phyloP scores from a whole-genome alignment of 1,140 invertebrate species.

The Drosophila lacertosa region DNA sequence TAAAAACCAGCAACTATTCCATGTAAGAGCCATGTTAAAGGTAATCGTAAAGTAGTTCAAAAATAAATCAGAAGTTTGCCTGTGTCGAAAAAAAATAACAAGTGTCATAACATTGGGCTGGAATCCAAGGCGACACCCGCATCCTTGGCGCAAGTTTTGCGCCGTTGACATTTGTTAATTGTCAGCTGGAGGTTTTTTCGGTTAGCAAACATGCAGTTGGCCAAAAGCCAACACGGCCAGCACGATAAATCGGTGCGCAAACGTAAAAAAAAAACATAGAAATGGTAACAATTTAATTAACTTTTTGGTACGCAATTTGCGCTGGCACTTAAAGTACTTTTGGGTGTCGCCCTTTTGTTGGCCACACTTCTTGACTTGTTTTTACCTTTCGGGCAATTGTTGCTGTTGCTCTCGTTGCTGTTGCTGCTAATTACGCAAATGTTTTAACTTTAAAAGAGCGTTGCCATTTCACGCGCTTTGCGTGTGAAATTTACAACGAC shows the following conservation, averaged over 20 bases:
- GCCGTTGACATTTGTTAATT: conserved; percentile 76
- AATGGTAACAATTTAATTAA: conserved; percentile 76
- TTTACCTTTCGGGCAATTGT: conserved; percentile 41
- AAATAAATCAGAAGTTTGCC: conserved; percentile 1
- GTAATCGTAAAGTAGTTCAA: conserved; percentile 21
- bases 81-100: background rate
- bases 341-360: conserved; percentile 10
- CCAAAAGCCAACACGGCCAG: conserved; percentile 66
- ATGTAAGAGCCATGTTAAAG: conserved; percentile 19
- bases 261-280: background rate
- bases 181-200: conserved; percentile 50
- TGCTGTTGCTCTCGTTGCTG: conserved; percentile 1
- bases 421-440: conserved; percentile 74
- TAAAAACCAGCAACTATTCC: background rate
- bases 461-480: conserved; percentile 56
- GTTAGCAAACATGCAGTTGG: conserved; percentile 70
- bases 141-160: conserved; percentile 49
- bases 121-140: conserved; percentile 33
- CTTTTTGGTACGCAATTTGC: conserved; percentile 62
- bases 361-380: conserved; percentile 11
- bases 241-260: conserved; percentile 11
- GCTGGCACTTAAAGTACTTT: conserved; percentile 58
- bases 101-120: conserved; percentile 36
- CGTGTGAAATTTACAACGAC: conserved; percentile 65
- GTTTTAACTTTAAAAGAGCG: conserved; percentile 74